Evolutionary conservation across 2,888 invertebrate genomes (phyloP).

Genomic region (Agrotis clavis): DNA sequence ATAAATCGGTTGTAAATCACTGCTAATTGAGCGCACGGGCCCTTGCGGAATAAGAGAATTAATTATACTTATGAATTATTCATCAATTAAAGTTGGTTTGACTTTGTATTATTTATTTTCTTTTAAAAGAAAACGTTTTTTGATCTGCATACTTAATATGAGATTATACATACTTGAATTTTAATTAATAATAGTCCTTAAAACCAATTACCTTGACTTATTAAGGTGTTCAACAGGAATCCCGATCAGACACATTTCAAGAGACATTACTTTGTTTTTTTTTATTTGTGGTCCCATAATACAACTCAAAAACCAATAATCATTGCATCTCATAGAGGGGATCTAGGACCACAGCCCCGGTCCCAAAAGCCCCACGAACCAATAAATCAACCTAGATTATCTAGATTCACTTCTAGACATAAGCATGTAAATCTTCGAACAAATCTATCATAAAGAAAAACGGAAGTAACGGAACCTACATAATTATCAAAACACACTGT

Average conservation of each 20-base stretch:
- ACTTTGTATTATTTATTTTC: not conserved
- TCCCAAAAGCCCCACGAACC: too few relatives aligned
- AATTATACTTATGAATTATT: conserved; percentile 10
- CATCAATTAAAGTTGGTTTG: not conserved
- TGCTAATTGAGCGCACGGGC: conserved; percentile 12
- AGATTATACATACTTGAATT: not conserved
- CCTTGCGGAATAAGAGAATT: conserved; percentile 22
- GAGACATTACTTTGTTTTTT: too few relatives aligned
- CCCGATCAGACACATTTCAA: too few relatives aligned
- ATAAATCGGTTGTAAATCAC: conserved; percentile 23
- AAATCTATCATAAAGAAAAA: conserved; percentile 2
- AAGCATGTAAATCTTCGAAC: not conserved
- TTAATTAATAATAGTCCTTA: not conserved
- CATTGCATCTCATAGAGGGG: too few relatives aligned
- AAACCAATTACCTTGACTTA: not conserved
- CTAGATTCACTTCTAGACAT: not conserved
- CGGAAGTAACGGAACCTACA: not conserved
- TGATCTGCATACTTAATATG: not conserved
- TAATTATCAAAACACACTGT: not conserved
- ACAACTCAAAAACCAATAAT: too few relatives aligned
- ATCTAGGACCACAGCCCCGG: too few relatives aligned
- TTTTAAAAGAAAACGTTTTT: not conserved
- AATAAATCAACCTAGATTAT: not conserved
- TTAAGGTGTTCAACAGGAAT: not conserved
- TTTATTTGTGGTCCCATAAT: too few relatives aligned